These are phyloP conservation scores for Trypoxylon attenuatum DNA, from an alignment of 2,888 invertebrate species.

Conservation along the genomic window DNA sequence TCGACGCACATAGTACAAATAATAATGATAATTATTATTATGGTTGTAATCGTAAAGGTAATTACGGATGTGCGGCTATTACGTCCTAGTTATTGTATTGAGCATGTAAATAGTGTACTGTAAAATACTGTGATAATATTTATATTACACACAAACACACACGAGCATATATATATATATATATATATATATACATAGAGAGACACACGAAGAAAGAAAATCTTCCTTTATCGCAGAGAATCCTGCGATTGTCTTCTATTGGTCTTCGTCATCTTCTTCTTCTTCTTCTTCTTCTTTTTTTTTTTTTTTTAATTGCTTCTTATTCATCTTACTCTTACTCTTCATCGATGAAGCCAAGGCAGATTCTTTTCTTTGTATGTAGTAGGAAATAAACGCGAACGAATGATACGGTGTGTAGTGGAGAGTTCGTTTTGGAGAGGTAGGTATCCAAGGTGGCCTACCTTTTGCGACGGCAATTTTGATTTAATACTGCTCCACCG, in stretches of 20 bases:
- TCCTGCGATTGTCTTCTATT: conserved; percentile 11
- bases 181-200: conserved; percentile 17
- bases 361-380: too few species aligned
- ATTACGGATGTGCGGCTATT: conserved; percentile 43
- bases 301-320: too few species aligned
- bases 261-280: too few species aligned
- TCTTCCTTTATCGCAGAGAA: conserved; percentile 33
- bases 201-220: conserved; percentile 9
- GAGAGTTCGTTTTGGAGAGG: conserved; percentile 1
- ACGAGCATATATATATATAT: conserved; percentile 30
- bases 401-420: conserved; percentile 18
- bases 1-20: conserved; percentile 63
- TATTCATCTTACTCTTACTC: not conserved
- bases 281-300: too few species aligned
- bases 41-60: conserved; percentile 35
- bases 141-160: conserved; percentile 56
- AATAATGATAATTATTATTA: conserved; percentile 42
- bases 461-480: too few species aligned
- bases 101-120: conserved; percentile 71
- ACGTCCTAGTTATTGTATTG: conserved; percentile 46
- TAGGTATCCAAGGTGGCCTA: not conserved
- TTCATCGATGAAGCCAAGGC: too few species aligned
- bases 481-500: too few species aligned
- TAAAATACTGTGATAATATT: conserved; percentile 74
- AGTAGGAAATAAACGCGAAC: too few species aligned